Percentiles rank a stretch among this genome's conserved stretches.
phyloP scores from a whole-genome alignment of 1,140 invertebrate genomes.

The Ips typographus region DNA sequence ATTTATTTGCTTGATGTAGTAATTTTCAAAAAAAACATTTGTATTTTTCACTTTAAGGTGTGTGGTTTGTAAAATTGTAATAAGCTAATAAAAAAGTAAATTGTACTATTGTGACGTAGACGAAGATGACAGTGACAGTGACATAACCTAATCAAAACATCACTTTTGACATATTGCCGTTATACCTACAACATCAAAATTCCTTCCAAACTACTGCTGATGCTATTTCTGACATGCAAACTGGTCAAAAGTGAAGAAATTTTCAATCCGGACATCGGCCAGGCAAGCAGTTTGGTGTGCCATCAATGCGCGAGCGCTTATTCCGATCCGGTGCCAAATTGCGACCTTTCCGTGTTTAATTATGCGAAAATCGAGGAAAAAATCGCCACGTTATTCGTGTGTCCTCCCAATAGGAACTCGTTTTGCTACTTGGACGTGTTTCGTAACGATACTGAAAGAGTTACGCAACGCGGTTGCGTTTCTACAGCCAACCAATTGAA shows the following conservation, averaged over 20 bases:
- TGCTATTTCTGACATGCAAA: neutral
- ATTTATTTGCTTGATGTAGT: too few relatives aligned
- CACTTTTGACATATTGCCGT: too few relatives aligned
- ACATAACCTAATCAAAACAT: too few relatives aligned
- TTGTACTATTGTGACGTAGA: too few relatives aligned
- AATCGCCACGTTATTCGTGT: constrained; percentile 11
- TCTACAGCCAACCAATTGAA: constrained; percentile 3
- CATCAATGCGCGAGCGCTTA: constrained; percentile 20
- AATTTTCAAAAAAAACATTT: too few relatives aligned
- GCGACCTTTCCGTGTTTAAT: constrained; percentile 7
- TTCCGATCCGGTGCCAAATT: constrained; percentile 13
- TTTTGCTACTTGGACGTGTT: constrained; percentile 22
- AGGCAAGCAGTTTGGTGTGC: constrained; percentile 18
- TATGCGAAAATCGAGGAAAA: constrained; percentile 10
- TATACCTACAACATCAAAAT: neutral
- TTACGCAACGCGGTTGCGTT: constrained; percentile 14
- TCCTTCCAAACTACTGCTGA: neutral
- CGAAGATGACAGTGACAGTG: too few relatives aligned
- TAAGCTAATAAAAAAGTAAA: too few relatives aligned
- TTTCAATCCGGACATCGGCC: constrained; percentile 1
- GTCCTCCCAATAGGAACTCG: constrained; percentile 17
- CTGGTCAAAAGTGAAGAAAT: neutral
- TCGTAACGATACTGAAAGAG: neutral
- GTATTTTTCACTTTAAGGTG: too few relatives aligned
- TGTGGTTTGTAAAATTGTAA: too few relatives aligned